Base-by-base conservation (phyloP, 2,888 invertebrate species). In the Luperina testacea region DNA sequence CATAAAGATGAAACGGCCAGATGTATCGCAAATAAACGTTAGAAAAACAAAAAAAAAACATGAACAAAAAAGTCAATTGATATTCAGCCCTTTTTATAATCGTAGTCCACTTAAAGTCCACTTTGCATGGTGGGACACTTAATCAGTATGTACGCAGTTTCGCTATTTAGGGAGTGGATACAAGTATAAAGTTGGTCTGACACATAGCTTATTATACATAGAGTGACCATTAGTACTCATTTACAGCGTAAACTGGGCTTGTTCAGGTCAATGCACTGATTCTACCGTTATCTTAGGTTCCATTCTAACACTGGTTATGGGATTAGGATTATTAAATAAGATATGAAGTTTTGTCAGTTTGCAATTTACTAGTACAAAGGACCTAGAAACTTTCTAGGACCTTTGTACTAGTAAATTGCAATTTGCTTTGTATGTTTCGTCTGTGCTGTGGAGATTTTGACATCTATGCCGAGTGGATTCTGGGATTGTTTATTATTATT, bases 161-260 rank as follows among this genome's bases (percentile, higher is more conserved):
- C 74, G 91, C 93, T 93, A 94, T 94, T 95, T 94, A 94, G 91
- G 94, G 94, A 95, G 93, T 94, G 89, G 91, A 84, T 85, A 84
- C 84, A 84, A 77, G 81, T 82, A 84, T 81, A 83, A 57, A 85
- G 77, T 87, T 87, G 61, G 84, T 75, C 64, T 68, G 32, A 81
- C 78, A 82, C 86, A 88, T 78, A 83, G 87, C 89, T 91, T 92
- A 91, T 90, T 91, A 92, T 91, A 92, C 90, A 90, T 93, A 92
- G 91, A 92, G 91, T 91, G 91, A 92, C 92, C 92, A 94, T 94
- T 94, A 93, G 91, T 91, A 90, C 92, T 94, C 92, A 94, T 95
- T 95, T 93, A 91, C 91, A 91, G 91, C 90, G 87, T 90, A 91
- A 90, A 93, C 92, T 88, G 87, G 88, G 89, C 81, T 85, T 80